These are phyloP conservation scores for Yponomeuta cagnagella DNA, from an alignment of 2,888 invertebrate species.

Conservation along the genomic window DNA sequence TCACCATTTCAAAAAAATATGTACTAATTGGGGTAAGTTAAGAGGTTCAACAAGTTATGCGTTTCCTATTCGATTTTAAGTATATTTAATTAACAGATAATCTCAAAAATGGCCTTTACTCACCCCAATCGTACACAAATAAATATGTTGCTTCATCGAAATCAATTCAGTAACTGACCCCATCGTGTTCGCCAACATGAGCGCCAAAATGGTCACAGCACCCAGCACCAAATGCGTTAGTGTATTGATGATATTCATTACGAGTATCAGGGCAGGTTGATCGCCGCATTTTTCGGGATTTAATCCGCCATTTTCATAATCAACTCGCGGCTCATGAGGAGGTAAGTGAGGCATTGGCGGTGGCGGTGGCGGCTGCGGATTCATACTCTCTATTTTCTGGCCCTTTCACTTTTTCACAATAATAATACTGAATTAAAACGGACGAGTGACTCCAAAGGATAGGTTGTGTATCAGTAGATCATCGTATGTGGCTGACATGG, in stretches of 20 bases:
- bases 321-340: background rate
- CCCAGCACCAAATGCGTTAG: constrained; percentile 37
- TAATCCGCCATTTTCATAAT: constrained; percentile 11
- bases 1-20: no score
- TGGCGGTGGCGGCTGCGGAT: constrained; percentile 8
- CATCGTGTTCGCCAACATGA: constrained; percentile 24
- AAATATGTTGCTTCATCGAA: constrained; percentile 33
- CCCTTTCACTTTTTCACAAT: background rate
- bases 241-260: constrained; percentile 17
- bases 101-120: constrained; percentile 25
- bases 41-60: no score
- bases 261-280: background rate
- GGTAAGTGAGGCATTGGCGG: background rate
- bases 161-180: background rate
- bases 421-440: background rate
- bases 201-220: constrained; percentile 31
- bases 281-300: background rate
- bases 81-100: no score
- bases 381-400: background rate
- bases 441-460: background rate
- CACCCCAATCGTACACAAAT: constrained; percentile 47
- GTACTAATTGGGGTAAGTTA: no score
- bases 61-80: no score
- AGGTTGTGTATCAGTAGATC: background rate
- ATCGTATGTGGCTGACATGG: background rate